phyloP scores from a whole-genome alignment of 1,140 invertebrate species.

The Orius insidiosus region DNA sequence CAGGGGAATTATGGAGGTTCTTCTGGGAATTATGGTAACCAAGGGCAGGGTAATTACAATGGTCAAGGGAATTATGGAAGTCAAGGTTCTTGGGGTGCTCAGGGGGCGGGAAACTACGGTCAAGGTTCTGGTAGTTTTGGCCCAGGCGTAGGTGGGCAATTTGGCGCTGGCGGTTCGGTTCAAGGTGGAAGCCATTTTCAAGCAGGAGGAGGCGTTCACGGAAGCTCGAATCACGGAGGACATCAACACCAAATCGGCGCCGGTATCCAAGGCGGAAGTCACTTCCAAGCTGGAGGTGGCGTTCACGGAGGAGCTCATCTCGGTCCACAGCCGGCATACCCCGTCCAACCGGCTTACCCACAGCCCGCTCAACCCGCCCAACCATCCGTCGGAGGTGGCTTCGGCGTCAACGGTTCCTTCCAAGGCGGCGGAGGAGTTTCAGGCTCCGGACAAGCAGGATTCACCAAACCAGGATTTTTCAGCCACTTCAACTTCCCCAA shows the following conservation, averaged over 20 bases:
- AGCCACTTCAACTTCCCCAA: neutral
- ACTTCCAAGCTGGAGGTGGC: neutral
- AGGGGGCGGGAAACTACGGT: too few relatives aligned
- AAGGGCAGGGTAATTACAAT: neutral
- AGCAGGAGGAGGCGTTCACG: constrained; percentile 5
- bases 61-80: neutral
- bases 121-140: constrained; percentile 6
- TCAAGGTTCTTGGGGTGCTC: neutral
- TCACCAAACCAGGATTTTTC: constrained; percentile 1
- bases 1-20: neutral
- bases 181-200: constrained; percentile 9
- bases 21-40: too few relatives aligned
- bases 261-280: constrained; percentile 8
- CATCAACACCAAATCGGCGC: constrained; percentile 1
- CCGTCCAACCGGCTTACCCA: too few relatives aligned
- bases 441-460: neutral
- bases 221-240: constrained; percentile 1
- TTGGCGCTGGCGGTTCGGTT: constrained; percentile 5
- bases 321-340: too few relatives aligned
- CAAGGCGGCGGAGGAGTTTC: neutral
- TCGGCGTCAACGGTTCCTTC: neutral
- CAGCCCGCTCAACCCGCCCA: too few relatives aligned
- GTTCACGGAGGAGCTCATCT: neutral
- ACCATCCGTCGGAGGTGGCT: too few relatives aligned
- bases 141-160: constrained; percentile 3